A percentile compares a stretch with the other conserved stretches of the same genome.
phyloP scores from a whole-genome alignment of 2,113 vertebrate species.

The Mystacornis crossleyi region DNA sequence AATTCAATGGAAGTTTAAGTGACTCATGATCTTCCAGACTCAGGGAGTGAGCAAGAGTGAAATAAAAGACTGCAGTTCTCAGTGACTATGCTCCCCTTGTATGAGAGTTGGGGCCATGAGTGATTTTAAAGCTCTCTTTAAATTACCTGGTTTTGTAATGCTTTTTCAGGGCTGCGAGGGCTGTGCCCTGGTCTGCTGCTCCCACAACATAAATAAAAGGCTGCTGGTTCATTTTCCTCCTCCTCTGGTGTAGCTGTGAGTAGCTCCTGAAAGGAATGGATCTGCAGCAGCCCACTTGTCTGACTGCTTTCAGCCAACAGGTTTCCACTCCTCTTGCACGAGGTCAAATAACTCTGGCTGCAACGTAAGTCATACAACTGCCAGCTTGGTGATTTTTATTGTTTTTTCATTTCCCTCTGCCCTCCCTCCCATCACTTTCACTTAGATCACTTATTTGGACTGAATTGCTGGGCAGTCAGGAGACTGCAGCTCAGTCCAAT shows the following conservation, averaged over 20 bases:
- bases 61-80: background rate
- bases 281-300: background rate
- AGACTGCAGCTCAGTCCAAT: background rate
- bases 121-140: background rate
- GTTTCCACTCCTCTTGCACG: background rate
- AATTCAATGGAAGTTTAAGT: background rate
- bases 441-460: background rate
- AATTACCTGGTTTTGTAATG: background rate
- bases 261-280: background rate
- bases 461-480: background rate
- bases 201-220: background rate
- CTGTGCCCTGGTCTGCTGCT: background rate
- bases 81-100: background rate
- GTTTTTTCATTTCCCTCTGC: background rate
- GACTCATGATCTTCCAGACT: background rate
- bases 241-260: background rate
- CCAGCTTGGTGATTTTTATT: background rate
- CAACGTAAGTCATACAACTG: background rate
- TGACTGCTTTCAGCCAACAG: background rate
- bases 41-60: background rate
- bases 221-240: background rate
- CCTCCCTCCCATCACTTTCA: background rate
- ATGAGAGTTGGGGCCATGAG: background rate
- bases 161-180: background rate
- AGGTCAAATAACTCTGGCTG: background rate